A percentile compares a stretch with the other conserved stretches of the same genome.
Evolutionary conservation across 2,888 invertebrate genomes (phyloP).

Genomic region (Theretra japonica): DNA sequence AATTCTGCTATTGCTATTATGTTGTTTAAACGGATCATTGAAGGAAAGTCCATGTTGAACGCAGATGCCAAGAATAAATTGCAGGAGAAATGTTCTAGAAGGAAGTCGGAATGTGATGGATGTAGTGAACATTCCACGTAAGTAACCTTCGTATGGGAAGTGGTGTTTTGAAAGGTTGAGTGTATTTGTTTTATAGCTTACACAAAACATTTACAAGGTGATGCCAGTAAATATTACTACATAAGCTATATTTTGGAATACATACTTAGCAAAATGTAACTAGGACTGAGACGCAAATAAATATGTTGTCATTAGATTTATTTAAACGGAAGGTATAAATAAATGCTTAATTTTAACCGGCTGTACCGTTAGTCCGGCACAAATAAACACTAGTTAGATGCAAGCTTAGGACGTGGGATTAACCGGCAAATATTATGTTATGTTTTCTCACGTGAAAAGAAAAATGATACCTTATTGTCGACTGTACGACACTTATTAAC

Average conservation of each 20-base stretch:
- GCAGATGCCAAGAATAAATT: conserved; percentile 63
- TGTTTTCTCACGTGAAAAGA: no score
- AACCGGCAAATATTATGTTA: no score
- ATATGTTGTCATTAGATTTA: not conserved
- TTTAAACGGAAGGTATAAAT: not conserved
- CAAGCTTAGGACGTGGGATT: not conserved
- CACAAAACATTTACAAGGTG: not conserved
- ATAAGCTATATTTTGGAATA: not conserved
- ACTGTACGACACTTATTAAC: no score
- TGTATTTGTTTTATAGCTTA: not conserved
- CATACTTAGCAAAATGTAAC: not conserved
- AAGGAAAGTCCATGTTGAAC: conserved; percentile 84
- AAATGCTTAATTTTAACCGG: not conserved
- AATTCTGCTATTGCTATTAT: conserved; percentile 80
- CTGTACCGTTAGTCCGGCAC: conserved; percentile 2
- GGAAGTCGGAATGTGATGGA: conserved; percentile 78
- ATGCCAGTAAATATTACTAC: not conserved
- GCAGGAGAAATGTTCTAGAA: conserved; percentile 79
- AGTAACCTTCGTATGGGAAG: conserved; percentile 51
- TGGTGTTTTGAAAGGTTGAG: not conserved
- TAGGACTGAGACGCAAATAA: not conserved
- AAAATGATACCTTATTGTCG: no score
- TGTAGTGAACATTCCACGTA: conserved; percentile 80
- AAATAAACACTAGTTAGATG: not conserved
- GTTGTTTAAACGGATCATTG: conserved; percentile 85